A percentile compares a stretch with the other conserved stretches of the same genome.
Conservation (phyloP, 2,113 vertebrate genomes). For the Myrmecobius fasciatus region DNA sequence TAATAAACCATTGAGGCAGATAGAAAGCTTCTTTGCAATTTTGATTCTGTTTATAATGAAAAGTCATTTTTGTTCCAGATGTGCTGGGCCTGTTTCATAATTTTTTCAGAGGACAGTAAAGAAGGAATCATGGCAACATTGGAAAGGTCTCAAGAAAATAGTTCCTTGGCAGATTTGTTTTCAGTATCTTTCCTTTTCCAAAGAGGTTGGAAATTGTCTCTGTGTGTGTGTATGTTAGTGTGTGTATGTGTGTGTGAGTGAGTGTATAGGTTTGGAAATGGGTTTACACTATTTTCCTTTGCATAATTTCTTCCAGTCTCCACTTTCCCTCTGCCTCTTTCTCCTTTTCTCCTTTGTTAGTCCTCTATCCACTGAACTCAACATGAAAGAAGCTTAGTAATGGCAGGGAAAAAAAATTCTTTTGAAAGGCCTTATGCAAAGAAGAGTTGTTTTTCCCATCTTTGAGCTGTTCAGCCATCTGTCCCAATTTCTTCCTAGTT, state of each 20-base stretch:
- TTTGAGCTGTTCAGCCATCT: constrained; percentile 71
- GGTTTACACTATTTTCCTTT: background rate
- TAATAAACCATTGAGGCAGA: constrained; percentile 48
- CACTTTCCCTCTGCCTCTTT: background rate
- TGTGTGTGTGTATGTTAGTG: background rate
- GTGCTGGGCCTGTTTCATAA: constrained; percentile 38
- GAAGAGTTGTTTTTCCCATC: constrained; percentile 76
- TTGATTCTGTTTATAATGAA: constrained; percentile 58
- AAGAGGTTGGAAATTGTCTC: background rate
- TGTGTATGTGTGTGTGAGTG: background rate
- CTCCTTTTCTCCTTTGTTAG: constrained; percentile 35
- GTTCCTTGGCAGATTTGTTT: background rate
- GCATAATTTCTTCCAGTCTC: background rate
- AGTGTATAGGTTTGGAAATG: background rate
- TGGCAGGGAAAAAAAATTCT: constrained; percentile 5
- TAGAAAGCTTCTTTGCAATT: constrained; percentile 51
- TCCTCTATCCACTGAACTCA: constrained; percentile 58
- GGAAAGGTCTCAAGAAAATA: constrained; percentile 36
- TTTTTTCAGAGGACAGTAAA: constrained; percentile 30
- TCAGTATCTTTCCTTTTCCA: background rate
- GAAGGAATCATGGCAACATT: background rate
- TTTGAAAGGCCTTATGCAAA: constrained; percentile 61
- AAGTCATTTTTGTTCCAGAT: constrained; percentile 62
- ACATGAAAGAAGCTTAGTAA: constrained; percentile 62
- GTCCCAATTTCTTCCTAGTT: constrained; percentile 72